These are phyloP conservation scores for Turnix velox DNA, from an alignment of 2,113 vertebrate species.

Conservation along the genomic window DNA sequence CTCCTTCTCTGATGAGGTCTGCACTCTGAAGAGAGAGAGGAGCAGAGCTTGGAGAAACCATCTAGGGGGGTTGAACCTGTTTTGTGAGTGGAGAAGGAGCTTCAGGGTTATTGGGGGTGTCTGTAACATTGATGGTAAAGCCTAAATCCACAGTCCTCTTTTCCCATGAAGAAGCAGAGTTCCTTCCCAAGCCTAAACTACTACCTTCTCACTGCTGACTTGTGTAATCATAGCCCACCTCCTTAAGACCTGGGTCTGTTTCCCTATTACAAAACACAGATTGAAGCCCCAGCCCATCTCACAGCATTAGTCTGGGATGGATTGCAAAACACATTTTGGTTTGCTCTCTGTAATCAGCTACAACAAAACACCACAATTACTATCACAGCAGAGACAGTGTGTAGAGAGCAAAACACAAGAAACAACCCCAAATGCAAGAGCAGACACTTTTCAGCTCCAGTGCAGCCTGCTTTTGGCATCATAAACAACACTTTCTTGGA, in stretches of 20 bases:
- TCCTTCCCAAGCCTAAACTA: background rate
- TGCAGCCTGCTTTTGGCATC: background rate
- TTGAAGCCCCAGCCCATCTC: background rate
- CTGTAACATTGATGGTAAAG: background rate
- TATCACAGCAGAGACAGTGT: background rate
- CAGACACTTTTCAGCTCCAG: background rate
- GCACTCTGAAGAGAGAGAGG: background rate
- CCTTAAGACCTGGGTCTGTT: background rate
- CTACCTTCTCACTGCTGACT: background rate
- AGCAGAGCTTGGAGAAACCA: background rate
- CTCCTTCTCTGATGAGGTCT: background rate
- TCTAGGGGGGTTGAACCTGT: fast-evolving
- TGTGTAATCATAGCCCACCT: background rate
- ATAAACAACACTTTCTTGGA: background rate
- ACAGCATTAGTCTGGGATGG: background rate
- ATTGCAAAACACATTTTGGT: background rate
- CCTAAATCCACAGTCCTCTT: background rate
- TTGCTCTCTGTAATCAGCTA: background rate
- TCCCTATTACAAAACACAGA: background rate
- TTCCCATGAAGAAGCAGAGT: background rate
- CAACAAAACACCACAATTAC: background rate
- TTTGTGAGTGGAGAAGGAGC: background rate
- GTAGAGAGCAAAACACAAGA: background rate
- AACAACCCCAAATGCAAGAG: background rate
- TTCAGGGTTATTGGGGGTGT: background rate